These are phyloP conservation scores for Tragelaphus buxtoni DNA, from an alignment of 2,113 vertebrate genomes.

Conservation along the genomic window DNA sequence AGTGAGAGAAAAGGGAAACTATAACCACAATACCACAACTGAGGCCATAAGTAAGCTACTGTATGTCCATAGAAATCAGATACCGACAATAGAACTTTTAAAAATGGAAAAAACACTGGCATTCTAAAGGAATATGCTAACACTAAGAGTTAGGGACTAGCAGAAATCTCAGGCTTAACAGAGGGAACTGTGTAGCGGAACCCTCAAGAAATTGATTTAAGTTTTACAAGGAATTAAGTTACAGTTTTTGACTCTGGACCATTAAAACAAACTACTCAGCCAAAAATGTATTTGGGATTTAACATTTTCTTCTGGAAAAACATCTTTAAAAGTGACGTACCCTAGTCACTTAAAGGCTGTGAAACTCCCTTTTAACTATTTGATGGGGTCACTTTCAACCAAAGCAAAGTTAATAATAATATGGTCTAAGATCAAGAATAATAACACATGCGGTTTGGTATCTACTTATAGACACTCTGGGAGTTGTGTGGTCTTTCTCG, in stretches of 20 bases:
- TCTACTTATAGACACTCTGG: slow-evolving; percentile 65
- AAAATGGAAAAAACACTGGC: neutral
- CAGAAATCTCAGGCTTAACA: slow-evolving; percentile 2
- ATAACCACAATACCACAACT: neutral
- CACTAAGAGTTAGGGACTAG: neutral
- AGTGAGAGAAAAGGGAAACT: neutral
- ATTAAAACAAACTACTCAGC: slow-evolving; percentile 60
- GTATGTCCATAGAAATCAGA: slow-evolving; percentile 28
- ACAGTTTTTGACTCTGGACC: slow-evolving; percentile 53
- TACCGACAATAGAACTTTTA: neutral
- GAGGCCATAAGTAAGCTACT: slow-evolving; percentile 22
- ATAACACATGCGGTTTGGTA: slow-evolving; percentile 55
- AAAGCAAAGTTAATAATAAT: slow-evolving; percentile 47
- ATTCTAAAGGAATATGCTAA: neutral
- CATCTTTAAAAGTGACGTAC: slow-evolving; percentile 52
- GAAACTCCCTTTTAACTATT: slow-evolving; percentile 64
- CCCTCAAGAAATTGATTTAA: slow-evolving; percentile 59
- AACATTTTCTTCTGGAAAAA: slow-evolving; percentile 68
- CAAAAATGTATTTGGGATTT: slow-evolving; percentile 65
- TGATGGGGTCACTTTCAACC: slow-evolving; percentile 47
- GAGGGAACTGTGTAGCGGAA: slow-evolving; percentile 62
- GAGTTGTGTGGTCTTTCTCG: slow-evolving; percentile 66
- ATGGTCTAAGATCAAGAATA: slow-evolving; percentile 45
- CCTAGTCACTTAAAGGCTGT: slow-evolving; percentile 47
- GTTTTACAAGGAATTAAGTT: slow-evolving; percentile 58